phyloP scores from a whole-genome alignment of 2,797 vertebrate species.

The Fistularia commersonii region DNA sequence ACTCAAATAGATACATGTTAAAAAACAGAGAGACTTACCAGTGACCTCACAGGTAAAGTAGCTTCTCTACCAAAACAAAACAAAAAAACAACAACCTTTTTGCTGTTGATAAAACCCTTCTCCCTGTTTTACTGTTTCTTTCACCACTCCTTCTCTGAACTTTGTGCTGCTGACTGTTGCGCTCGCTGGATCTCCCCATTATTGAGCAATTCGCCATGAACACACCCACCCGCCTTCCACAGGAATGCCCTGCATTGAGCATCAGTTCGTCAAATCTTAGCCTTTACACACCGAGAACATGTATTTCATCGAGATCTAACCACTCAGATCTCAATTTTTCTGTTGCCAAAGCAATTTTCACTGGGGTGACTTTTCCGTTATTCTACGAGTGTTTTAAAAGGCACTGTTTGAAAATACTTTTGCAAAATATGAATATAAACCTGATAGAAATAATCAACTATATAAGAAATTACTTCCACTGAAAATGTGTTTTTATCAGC shows the following conservation, averaged over 20 bases:
- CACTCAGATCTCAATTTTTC: too few relatives aligned
- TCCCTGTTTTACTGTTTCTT: conserved; percentile 18
- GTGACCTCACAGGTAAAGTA: conserved; percentile 1
- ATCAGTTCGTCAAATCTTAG: not conserved
- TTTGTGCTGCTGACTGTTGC: conserved; percentile 55
- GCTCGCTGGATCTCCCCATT: conserved; percentile 21
- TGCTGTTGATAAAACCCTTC: too few relatives aligned
- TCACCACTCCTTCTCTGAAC: conserved; percentile 61
- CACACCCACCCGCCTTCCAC: conserved; percentile 19
- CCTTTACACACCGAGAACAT: not conserved
- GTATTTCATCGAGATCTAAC: too few relatives aligned
- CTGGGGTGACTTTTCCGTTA: not conserved
- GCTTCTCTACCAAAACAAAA: not conserved
- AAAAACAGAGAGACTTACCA: conserved; percentile 6
- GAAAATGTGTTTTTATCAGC: not conserved
- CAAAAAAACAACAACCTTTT: too few relatives aligned
- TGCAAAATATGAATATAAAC: too few relatives aligned
- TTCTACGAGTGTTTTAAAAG: not conserved
- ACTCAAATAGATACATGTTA: too few relatives aligned
- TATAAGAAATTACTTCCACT: too few relatives aligned
- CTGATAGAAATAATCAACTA: too few relatives aligned
- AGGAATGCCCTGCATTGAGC: not conserved
- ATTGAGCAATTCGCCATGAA: conserved; percentile 51
- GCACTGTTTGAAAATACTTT: too few relatives aligned
- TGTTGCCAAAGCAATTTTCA: not conserved